Evolutionary conservation across 1,140 invertebrate genomes (phyloP), one percentile per base, ranked within the genome.

Genomic region (Odontomachus brunneus): DNA sequence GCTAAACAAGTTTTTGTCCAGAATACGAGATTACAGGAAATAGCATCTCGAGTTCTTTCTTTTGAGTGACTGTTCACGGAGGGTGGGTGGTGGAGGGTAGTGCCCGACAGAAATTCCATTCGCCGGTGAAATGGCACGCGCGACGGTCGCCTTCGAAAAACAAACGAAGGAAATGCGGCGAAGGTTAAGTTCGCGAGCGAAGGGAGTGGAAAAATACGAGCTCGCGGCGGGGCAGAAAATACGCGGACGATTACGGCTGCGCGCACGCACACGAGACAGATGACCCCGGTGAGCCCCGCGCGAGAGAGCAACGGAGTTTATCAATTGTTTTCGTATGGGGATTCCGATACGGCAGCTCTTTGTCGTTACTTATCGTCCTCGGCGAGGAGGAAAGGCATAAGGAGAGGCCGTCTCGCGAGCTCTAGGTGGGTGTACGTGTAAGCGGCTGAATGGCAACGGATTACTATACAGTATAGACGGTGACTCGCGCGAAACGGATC

Each of bases 261-360:
- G 29, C 29, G 5, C 29, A 33, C 74, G 19, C 22, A 15, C 71
- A 73, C n/a, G 72, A 53, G 74, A 88, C 51, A 82, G 87, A 91
- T 91, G 88, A 90, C 87, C 88, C 53, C 83, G 63, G 12, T 66
- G 62, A 2, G 26, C 65, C 44, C 26, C 65, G 51, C 15, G 59
- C 29, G 38, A n/a, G n/a, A n/a, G n/a, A 53, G 19, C 71, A 15
- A 48, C 66, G 15, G 74, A 84, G 57, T 90, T 44, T 91, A 91
- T 91, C 90, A 89, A 91, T 91, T 91, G 89, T 91, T 91, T 90
- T 89, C 73, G 67, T 86, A 82, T 62, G 49, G 69, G 74, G 86
- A 88, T 69, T 74, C 75, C 66, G 84, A 87, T 89, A 89, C 48
- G 74, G 82, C 7, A 86, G 65, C 53, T 80, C 87, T 86, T 88